phyloP scores from a whole-genome alignment of 2,797 vertebrate genomes.

The Typhlichthys subterraneus region DNA sequence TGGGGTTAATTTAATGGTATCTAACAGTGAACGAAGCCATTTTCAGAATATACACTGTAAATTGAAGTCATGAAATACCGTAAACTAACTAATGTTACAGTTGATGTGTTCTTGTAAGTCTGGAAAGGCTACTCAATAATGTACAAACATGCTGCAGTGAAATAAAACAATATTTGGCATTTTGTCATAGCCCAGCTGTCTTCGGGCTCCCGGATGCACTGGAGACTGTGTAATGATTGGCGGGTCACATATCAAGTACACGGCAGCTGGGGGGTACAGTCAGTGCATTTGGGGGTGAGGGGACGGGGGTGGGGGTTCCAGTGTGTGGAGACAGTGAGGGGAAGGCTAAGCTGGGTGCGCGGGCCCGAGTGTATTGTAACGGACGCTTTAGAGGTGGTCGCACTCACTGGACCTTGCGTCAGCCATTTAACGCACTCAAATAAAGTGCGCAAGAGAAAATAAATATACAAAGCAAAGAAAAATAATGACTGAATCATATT shows the following conservation, averaged over 20 bases:
- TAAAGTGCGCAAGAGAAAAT: constrained; percentile 27
- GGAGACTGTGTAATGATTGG: constrained; percentile 40
- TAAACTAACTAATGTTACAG: too few relatives aligned
- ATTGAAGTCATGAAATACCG: too few relatives aligned
- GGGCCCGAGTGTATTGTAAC: constrained; percentile 37
- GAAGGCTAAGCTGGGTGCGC: constrained; percentile 43
- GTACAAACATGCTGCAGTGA: too few relatives aligned
- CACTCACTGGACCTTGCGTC: constrained; percentile 40
- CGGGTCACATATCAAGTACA: constrained; percentile 70
- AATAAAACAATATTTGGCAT: too few relatives aligned
- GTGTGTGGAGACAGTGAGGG: constrained; percentile 46
- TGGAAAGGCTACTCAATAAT: too few relatives aligned
- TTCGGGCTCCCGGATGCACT: too few relatives aligned
- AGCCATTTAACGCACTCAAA: constrained; percentile 22
- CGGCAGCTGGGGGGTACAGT: constrained; percentile 70
- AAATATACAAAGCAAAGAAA: not conserved
- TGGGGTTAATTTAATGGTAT: too few relatives aligned
- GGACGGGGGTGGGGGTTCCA: constrained; percentile 6
- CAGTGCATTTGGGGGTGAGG: constrained; percentile 28
- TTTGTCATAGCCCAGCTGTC: too few relatives aligned
- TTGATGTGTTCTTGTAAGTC: too few relatives aligned
- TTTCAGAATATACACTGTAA: too few relatives aligned
- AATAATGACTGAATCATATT: not conserved
- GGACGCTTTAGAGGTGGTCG: constrained; percentile 45
- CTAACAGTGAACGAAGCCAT: too few relatives aligned